Percentiles rank a stretch among this genome's conserved stretches.
Evolutionary conservation across 2,797 vertebrate genomes (phyloP).

Genomic region (Poeciliopsis paucimaculata): DNA sequence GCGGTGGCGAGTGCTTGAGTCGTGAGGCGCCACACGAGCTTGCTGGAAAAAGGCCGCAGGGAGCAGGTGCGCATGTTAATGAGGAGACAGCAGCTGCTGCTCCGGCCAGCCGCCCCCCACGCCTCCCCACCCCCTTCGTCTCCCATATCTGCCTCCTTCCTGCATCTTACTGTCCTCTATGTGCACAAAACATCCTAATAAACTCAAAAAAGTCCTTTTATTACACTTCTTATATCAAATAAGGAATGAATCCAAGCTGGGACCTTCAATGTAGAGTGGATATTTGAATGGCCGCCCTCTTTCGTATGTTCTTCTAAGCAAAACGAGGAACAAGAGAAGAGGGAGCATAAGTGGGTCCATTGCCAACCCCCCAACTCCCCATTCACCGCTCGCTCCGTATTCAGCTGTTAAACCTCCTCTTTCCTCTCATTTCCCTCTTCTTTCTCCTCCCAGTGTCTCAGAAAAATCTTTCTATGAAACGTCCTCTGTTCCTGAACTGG

Average conservation of each 20-base stretch:
- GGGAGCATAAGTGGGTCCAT: conserved; percentile 81
- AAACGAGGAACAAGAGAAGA: conserved; percentile 39
- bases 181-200: not conserved
- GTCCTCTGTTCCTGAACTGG: conserved; percentile 38
- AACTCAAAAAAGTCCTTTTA: not conserved
- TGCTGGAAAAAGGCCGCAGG: conserved; percentile 75
- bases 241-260: not conserved
- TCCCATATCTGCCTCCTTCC: conserved; percentile 60
- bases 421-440: conserved; percentile 41
- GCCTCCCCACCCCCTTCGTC: conserved; percentile 20
- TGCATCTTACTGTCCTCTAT: conserved; percentile 38
- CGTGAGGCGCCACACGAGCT: conserved; percentile 74
- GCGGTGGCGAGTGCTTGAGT: conserved; percentile 70
- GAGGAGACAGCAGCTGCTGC: conserved; percentile 88
- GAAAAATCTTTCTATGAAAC: conserved; percentile 19
- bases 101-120: conserved; percentile 49
- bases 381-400: conserved; percentile 75
- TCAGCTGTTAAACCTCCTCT: conserved; percentile 77
- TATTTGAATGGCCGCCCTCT: conserved; percentile 10
- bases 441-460: conserved; percentile 18
- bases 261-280: conserved; percentile 29
- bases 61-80: conserved; percentile 96
- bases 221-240: not conserved
- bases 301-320: conserved; percentile 21
- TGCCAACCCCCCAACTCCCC: conserved; percentile 60